Evolutionary conservation across 1,140 invertebrate genomes (phyloP), one percentile per base, ranked within the genome.

Genomic region (Drosophila lini): DNA sequence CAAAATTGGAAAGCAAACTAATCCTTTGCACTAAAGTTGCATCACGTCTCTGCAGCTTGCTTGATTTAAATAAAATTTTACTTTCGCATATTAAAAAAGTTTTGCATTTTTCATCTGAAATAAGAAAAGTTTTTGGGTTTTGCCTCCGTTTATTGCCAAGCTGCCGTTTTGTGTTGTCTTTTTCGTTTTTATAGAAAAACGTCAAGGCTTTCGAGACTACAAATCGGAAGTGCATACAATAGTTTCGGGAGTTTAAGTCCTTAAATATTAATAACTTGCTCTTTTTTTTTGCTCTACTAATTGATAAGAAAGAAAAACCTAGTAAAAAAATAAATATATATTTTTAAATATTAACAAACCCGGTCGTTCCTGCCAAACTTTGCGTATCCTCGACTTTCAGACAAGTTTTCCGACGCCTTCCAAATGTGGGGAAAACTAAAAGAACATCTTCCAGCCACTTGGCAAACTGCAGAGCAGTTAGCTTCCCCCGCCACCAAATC

Each of bases 21-120:
- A 45, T 25, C 22, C 15, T 11, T 34, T 60, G 38, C 28, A 58
- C 2, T 52, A 42, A n/a, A 19, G 61, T 55, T 42, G 55, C 34
- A 70, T 41, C 42, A 60, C 62, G 60, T 70, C 61, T 64, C 50
- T 65, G 63, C 80, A 57, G 76, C 67, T 73, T 67, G 79, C 83
- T 88, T 80, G 83, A 86, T 83, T 86, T 88, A 88, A 86, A 86
- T 88, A 77, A 88, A 88, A 86, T 86, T 86, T 78, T 82, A 83
- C 71, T 86, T 83, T 83, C 59, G 83, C 83, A 86, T 86, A 86
- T 86, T 86, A 86, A 86, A 86, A 86, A 86, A 86, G 83, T 86
- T 86, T 86, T 80, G 76, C 76, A 86, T 88, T 86, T 82, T 86
- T 83, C 67, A 80, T 63, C 71, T 80, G 80, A 88, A 83, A 86